phyloP scores from a whole-genome alignment of 2,888 invertebrate genomes.

The Mythimna impura region DNA sequence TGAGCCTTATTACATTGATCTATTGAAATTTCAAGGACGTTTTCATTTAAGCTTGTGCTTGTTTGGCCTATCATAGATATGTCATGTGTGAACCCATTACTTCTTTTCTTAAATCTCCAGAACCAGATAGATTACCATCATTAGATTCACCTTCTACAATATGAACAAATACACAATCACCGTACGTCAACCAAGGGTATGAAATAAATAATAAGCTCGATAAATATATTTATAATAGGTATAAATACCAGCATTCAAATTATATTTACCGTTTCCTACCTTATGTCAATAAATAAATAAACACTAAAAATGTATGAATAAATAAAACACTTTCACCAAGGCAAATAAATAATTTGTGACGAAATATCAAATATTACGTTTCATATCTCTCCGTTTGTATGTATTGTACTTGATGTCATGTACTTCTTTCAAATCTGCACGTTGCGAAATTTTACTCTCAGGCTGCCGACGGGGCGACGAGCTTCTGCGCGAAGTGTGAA shows the following conservation, averaged over 20 bases:
- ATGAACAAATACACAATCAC: not conserved
- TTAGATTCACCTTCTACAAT: no score
- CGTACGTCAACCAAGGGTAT: not conserved
- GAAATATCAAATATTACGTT: conserved; percentile 1
- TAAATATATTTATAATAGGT: no score
- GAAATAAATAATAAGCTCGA: conserved; percentile 18
- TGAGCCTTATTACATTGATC: not conserved
- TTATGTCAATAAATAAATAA: conserved; percentile 12
- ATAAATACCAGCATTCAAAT: no score
- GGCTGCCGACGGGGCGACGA: not conserved
- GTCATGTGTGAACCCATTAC: not conserved
- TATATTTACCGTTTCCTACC: no score
- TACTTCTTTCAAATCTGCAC: not conserved
- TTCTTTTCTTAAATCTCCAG: not conserved
- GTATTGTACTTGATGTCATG: conserved; percentile 6
- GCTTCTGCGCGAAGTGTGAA: no score
- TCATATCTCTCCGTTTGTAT: not conserved
- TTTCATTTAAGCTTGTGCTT: not conserved
- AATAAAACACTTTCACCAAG: conserved; percentile 23
- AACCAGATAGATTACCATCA: no score
- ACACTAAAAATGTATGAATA: conserved; percentile 15
- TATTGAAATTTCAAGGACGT: not conserved
- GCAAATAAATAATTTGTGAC: conserved; percentile 25
- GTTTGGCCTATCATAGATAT: not conserved
- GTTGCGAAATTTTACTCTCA: not conserved